Base-by-base conservation (phyloP, 1,140 invertebrate genomes). In the Platyscapa corneri region DNA sequence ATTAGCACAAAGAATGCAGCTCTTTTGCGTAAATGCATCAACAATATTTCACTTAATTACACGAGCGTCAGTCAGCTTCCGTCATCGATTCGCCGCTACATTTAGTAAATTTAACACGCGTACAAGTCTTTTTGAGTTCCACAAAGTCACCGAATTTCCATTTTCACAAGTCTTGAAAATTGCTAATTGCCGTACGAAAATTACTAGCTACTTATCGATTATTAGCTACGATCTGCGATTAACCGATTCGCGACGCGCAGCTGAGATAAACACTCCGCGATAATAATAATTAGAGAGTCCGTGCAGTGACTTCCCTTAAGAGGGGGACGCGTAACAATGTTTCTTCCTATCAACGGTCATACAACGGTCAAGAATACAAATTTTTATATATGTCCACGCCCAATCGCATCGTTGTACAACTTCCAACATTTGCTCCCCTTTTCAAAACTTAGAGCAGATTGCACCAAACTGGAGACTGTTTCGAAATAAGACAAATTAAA, bases 1-100 rank as follows among this genome's bases (percentile, higher is more conserved):
- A 49, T 82, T 72, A 53, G 8, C 30, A 70, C 46, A 80, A 85
- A 80, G 83, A 80, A 70, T 82, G 80, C 79, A 86, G n/a, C 74
- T 82, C 81, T 14, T 60, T 46, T 30, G 23, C 60, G n/a, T 86
- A 82, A 86, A 82, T 82, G 32, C 79, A 82, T 82, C 75, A 72
- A 86, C 75, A 67, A 83, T 34, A 16, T 84, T 49, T 84, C 60
- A 14, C 8, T 20, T 74, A 77, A 34, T 37, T 74, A 56, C 32
- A 16, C 16, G 39, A 34, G 10, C 30, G 18, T 56, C 30, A n/a
- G n/a, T n/a, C n/a, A n/a, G n/a, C n/a, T n/a, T 30, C 27, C 2
- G 23, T 12, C 12, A 16, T 18, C 49, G 49, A 53, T 53, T 20
- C 49, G 49, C n/a, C n/a, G n/a, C 49, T 20, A 53, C 49, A 16